Evolutionary conservation across 2,113 vertebrate genomes (phyloP), one percentile per base, ranked within the genome.

Genomic region (Tautogolabrus adspersus): DNA sequence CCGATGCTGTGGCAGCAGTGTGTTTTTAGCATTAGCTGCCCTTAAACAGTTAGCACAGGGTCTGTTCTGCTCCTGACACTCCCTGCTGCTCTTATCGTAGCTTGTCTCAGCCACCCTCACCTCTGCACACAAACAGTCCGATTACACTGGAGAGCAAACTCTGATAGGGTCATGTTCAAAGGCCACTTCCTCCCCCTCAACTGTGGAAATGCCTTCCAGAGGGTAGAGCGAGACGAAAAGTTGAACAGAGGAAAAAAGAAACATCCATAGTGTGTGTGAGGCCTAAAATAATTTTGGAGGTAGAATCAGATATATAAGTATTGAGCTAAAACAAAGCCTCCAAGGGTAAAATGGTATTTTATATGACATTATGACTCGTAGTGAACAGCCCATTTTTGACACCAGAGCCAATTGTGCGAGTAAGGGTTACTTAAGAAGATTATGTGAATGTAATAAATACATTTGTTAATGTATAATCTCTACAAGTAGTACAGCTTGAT

Each of bases 131-230:
- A 95, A 94, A 93, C 88, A 93, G 51, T 72, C 54, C 19, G 54
- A 66, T 73, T 77, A 64, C 82, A 86, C 83, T 65, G 70, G 68
- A 91, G 89, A 90, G 86, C 86, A 92, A 94, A 94, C 81, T 93
- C 56, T 92, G 88, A 95, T 91, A 91, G 85, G 66, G 85, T 81
- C 75, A 83, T 83, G 92, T 94, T 93, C 94, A 95, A 96, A 96
- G 95, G 94, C 94, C 93, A 92, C 30, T 83, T 86, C 93, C 93
- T 94, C 91, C 90, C 86, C 74, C 87, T 92, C 75, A 70, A 34
- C 74, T 82, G 57, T 68, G 51, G 64, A 80, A 71, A 82, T 66
- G 54, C 79, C 61, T 68, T 57, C 72, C 70, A 60, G 66, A 72
- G 46, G 8, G 65, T 22, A 46, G 15, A 62, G 47, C 9, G 3